Evolutionary conservation across 2,113 vertebrate species (phyloP).

Genomic region (Anthoscopus minutus): DNA sequence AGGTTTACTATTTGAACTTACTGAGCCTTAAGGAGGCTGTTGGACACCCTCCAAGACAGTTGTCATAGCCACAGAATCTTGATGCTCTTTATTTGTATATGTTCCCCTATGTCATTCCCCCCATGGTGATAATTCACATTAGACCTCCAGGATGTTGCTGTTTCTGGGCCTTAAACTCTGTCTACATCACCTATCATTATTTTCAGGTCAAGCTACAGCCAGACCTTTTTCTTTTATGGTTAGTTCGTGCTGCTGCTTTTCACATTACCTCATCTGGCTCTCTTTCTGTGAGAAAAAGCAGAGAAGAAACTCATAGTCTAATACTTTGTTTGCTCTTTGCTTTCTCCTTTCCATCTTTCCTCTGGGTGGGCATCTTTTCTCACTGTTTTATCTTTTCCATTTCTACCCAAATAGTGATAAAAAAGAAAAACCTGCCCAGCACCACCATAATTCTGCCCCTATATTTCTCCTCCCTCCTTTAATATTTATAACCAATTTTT

Average conservation of each 20-base stretch:
- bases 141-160: constrained; percentile 29
- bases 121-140: background rate
- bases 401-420: background rate
- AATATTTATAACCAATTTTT: background rate
- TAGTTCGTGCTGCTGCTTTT: constrained; percentile 32
- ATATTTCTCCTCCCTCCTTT: background rate
- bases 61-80: constrained; percentile 32
- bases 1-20: constrained; percentile 36
- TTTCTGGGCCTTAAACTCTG: constrained; percentile 15
- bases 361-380: background rate
- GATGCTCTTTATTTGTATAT: constrained; percentile 25
- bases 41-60: constrained; percentile 32
- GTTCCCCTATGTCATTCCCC: background rate
- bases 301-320: background rate
- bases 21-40: constrained; percentile 4
- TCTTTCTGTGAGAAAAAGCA: constrained; percentile 23
- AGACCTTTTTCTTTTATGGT: constrained; percentile 42
- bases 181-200: constrained; percentile 36
- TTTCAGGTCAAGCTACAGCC: constrained; percentile 34
- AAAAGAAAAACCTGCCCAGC: background rate
- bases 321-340: background rate
- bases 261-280: constrained; percentile 24
- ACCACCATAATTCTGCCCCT: background rate
- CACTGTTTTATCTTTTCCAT: background rate
- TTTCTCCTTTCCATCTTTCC: background rate